Evolutionary conservation across 2,888 invertebrate species (phyloP), one percentile per base, ranked within the genome.

Genomic region (Platycheirus albimanus): DNA sequence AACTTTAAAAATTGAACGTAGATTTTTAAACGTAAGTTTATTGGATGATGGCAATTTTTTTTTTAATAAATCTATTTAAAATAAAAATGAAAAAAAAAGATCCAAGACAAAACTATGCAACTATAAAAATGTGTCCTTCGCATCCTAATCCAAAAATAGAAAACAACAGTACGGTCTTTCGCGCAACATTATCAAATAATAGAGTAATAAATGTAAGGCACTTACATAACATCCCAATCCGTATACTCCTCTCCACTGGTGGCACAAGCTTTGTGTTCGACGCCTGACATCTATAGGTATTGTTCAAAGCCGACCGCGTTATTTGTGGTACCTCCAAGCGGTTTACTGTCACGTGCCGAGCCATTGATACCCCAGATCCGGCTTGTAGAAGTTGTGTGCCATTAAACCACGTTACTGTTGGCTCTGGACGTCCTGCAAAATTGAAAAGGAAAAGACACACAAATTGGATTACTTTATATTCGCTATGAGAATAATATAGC

Each of bases 231-330:
- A 97, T 94, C 90, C 97, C 96, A 87, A 97, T 92, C 87, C 95
- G 93, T 86, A 97, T 95, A 85, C 94, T 95, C 89, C 95, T 95
- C 90, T 97, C 96, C 71, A 95, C 93, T 1, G 97, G 96, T 88
- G 95, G 94, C 89, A 95, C 96, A 80, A 97, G 93, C 90, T 96
- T 95, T 49, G 97, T 97, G 90, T 97, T 97, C 74, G 95, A 94
- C 10, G 97, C 97, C 90, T 96, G 94, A 89, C 97, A 97, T 90
- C 95, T 96, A 92, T 95, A 97, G 33, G 96, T 96, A 43, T 96
- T 95, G 90, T 97, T 96, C 74, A 96, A 93, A 86, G 96, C 95
- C 80, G 93, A 94, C 85, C 97, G 92, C 85, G 93, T 94, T 69
- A 97, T 93, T 85, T 94, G 93, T 15, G 94, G 93, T 86, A 97